A percentile compares a stretch with the other conserved stretches of the same genome.
Conservation (phyloP, 1,140 invertebrate species). For the Drosophila gunungcola region DNA sequence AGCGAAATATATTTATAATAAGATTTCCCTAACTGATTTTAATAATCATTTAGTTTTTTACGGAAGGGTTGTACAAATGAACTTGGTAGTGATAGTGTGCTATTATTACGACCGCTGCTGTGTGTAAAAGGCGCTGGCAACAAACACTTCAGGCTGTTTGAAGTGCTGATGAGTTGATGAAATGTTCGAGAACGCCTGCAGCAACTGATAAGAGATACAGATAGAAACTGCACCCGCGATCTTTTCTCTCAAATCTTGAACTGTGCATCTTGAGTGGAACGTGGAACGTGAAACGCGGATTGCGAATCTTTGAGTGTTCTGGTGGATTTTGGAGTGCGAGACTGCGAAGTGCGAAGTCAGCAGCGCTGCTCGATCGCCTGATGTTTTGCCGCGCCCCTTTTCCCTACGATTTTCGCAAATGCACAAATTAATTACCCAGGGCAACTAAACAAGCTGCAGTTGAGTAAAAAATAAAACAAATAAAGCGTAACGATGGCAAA, state of each 20-base stretch:
- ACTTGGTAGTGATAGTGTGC: not conserved
- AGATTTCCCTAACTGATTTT: not conserved
- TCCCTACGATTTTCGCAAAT: constrained; percentile 35
- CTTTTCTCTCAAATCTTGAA: constrained; percentile 37
- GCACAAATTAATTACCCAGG: constrained; percentile 38
- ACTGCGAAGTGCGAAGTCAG: constrained; percentile 45
- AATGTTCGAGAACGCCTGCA: constrained; percentile 31
- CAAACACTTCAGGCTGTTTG: constrained; percentile 13
- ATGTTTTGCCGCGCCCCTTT: constrained; percentile 52
- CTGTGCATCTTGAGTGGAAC: constrained; percentile 30
- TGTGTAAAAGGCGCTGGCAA: constrained; percentile 3
- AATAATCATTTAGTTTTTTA: too few species aligned
- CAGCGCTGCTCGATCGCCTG: constrained; percentile 66
- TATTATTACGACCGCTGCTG: constrained; percentile 5
- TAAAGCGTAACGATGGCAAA: constrained; percentile 15
- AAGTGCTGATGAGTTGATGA: constrained; percentile 14
- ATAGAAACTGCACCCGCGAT: constrained; percentile 40
- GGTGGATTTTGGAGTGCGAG: constrained; percentile 17
- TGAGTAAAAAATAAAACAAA: constrained; percentile 17
- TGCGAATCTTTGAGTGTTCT: constrained; percentile 4
- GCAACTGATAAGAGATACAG: constrained; percentile 33
- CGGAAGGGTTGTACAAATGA: not conserved
- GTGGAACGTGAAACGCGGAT: constrained; percentile 2
- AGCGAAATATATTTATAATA: too few species aligned
- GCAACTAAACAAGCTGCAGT: constrained; percentile 41